A percentile compares a stretch with the other conserved stretches of the same genome.
Evolutionary conservation across 2,888 invertebrate species (phyloP).

Genomic region (Melipona beecheii): DNA sequence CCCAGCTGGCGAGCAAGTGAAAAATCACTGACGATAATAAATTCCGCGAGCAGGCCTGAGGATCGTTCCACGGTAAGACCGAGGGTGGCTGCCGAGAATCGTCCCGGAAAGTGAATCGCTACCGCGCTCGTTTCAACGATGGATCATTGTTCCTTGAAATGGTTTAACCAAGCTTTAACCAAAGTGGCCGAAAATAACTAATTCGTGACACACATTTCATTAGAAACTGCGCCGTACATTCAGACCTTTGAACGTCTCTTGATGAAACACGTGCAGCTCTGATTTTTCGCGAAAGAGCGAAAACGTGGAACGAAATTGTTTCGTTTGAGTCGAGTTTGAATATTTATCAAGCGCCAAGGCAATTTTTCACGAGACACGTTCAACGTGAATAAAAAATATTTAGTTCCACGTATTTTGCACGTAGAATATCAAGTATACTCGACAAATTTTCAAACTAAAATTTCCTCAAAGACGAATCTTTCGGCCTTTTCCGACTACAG

Average conservation of each 20-base stretch:
- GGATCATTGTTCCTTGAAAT: not conserved
- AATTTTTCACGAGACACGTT: no score
- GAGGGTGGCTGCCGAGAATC: constrained; percentile 28
- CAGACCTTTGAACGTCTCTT: not conserved
- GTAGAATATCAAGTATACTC: no score
- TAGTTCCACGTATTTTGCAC: no score
- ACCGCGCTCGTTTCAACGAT: not conserved
- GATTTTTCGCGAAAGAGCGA: no score
- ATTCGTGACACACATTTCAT: not conserved
- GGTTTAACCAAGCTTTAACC: not conserved
- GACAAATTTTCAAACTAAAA: no score
- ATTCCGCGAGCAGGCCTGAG: constrained; percentile 55
- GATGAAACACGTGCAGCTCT: not conserved
- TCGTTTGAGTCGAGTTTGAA: no score
- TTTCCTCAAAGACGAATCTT: no score
- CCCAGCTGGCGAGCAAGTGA: constrained; percentile 56
- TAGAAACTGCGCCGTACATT: not conserved
- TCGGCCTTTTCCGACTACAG: no score
- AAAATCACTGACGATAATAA: constrained; percentile 72
- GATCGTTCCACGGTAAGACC: constrained; percentile 53
- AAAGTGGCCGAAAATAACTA: not conserved
- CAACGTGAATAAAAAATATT: no score
- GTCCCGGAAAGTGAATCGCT: constrained; percentile 39
- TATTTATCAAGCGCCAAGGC: no score
- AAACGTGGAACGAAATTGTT: no score